Percentiles rank a stretch among this genome's conserved stretches.
Conservation (phyloP, 2,797 vertebrate genomes). For the Menidia menidia region DNA sequence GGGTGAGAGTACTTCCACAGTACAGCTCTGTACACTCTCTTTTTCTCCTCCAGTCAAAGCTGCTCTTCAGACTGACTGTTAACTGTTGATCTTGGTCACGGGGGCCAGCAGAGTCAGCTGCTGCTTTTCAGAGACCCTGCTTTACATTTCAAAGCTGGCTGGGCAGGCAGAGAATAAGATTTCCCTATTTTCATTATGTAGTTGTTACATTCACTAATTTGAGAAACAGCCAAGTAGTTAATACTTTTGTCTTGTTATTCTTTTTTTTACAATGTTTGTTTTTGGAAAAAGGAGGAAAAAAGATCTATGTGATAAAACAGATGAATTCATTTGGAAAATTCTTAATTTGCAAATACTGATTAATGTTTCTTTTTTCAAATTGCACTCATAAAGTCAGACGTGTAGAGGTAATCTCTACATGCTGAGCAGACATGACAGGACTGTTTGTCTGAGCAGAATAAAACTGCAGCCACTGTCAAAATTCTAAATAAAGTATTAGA, state of each 20-base stretch:
- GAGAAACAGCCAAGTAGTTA: slow-evolving; percentile 11
- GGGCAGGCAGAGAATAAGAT: slow-evolving; percentile 60
- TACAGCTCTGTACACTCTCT: slow-evolving; percentile 68
- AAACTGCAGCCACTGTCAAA: too few species aligned
- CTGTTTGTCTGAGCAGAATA: too few species aligned
- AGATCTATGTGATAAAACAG: too few species aligned
- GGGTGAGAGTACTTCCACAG: slow-evolving; percentile 54
- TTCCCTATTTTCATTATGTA: slow-evolving; percentile 46
- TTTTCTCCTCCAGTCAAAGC: slow-evolving; percentile 40
- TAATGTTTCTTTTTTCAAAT: background rate
- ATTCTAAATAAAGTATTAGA: too few species aligned
- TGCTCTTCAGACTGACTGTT: slow-evolving; percentile 71
- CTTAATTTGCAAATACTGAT: background rate
- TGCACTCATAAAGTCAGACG: too few species aligned
- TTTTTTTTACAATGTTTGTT: slow-evolving; percentile 9
- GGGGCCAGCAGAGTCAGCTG: slow-evolving; percentile 72
- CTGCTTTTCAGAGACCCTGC: slow-evolving; percentile 57
- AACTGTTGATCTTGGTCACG: slow-evolving; percentile 68
- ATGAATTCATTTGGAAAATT: background rate
- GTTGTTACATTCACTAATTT: slow-evolving; percentile 39
- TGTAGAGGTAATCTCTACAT: background rate
- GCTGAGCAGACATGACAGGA: background rate
- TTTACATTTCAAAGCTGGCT: slow-evolving; percentile 76
- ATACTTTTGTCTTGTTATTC: slow-evolving; percentile 3
- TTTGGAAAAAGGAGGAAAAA: slow-evolving; percentile 9